These are phyloP conservation scores for Streptopelia turtur DNA, from an alignment of 2,797 vertebrate genomes.

Conservation along the genomic window DNA sequence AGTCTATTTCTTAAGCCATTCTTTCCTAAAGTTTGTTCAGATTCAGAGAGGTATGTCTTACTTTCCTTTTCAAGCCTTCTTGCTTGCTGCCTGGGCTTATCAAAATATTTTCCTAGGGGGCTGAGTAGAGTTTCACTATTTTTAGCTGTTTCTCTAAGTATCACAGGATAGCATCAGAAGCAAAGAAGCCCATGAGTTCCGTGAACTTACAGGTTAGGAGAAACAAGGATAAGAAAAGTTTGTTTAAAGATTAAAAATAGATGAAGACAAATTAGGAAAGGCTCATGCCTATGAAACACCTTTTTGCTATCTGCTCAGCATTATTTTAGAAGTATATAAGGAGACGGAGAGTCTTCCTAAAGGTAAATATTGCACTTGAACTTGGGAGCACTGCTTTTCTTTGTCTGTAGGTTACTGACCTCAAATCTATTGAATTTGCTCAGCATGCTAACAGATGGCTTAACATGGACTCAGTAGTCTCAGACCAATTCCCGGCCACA, in stretches of 20 bases:
- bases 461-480: not conserved
- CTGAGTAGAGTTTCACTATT: conserved; percentile 6
- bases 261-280: not conserved
- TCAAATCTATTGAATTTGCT: not conserved
- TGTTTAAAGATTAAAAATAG: not conserved
- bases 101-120: conserved; percentile 49
- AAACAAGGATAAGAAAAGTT: not conserved
- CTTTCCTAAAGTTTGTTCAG: conserved; percentile 56
- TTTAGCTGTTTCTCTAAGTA: conserved; percentile 11
- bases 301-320: not conserved
- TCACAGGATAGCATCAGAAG: not conserved
- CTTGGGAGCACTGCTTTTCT: not conserved
- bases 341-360: not conserved
- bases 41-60: conserved; percentile 51
- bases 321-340: not conserved
- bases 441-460: not conserved
- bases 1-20: conserved; percentile 1
- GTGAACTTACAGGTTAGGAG: not conserved
- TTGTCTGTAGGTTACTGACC: not conserved
- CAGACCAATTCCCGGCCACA: not conserved
- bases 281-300: not conserved
- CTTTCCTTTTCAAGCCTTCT: conserved; percentile 42
- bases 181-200: not conserved
- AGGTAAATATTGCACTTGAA: not conserved
- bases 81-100: conserved; percentile 19